Percentiles rank a stretch among this genome's conserved stretches.
These are phyloP conservation scores for Mayetiola destructor DNA, from an alignment of 2,888 invertebrate species.

Conservation along the genomic window DNA sequence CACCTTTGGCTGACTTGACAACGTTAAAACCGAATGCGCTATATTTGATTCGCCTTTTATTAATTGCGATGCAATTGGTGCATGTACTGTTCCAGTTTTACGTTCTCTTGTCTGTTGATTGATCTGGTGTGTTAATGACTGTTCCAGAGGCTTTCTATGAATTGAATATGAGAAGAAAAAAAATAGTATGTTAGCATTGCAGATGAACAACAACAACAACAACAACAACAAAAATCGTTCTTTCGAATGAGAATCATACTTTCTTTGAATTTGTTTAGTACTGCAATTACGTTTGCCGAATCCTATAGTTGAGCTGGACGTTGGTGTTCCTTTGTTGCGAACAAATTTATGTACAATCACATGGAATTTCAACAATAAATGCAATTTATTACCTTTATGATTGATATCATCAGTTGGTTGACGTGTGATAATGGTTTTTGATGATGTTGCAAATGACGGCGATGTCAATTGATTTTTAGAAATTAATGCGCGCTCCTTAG, in stretches of 20 bases:
- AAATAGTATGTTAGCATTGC: too few species aligned
- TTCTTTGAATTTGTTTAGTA: background rate
- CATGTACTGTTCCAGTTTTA: constrained; percentile 3
- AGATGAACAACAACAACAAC: background rate
- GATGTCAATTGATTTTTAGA: background rate
- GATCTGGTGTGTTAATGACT: background rate
- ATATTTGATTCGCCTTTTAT: background rate
- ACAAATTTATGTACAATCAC: too few species aligned
- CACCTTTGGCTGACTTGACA: background rate
- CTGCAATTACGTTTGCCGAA: background rate
- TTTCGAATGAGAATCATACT: background rate
- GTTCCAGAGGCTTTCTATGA: background rate
- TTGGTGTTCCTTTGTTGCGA: background rate
- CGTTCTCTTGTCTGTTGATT: background rate
- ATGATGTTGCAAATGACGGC: background rate
- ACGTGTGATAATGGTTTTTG: too few species aligned
- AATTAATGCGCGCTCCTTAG: background rate
- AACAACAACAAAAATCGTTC: background rate
- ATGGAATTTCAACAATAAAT: background rate
- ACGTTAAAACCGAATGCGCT: background rate
- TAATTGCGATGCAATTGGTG: constrained; percentile 4
- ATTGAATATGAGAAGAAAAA: too few species aligned
- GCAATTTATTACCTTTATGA: background rate
- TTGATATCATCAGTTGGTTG: background rate
- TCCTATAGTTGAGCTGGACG: background rate